Evolutionary conservation across 2,888 invertebrate species (phyloP).

Genomic region (Drosophila flavopinicola): DNA sequence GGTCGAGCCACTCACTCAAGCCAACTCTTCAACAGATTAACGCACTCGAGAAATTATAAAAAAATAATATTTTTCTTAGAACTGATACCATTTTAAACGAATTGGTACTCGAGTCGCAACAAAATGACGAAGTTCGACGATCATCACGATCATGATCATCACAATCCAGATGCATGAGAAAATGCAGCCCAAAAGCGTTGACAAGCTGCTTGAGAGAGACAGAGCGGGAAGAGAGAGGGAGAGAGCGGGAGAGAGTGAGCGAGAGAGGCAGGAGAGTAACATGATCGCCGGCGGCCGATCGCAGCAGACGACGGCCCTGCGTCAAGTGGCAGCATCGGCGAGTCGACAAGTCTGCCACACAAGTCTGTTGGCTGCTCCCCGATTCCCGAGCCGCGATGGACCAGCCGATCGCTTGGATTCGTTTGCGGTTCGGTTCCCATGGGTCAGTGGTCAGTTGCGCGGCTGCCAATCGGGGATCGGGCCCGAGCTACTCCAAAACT

Average conservation of each 20-base stretch:
- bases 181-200: constrained; percentile 43
- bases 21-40: constrained; percentile 78
- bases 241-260: constrained; percentile 4
- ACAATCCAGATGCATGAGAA: constrained; percentile 50
- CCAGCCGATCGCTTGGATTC: constrained; percentile 23
- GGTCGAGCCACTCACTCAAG: constrained; percentile 58
- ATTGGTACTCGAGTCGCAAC: constrained; percentile 79
- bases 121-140: constrained; percentile 68
- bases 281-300: constrained; percentile 44
- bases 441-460: constrained; percentile 37
- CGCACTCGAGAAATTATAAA: constrained; percentile 83
- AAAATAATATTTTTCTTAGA: constrained; percentile 83
- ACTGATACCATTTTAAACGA: constrained; percentile 84
- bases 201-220: constrained; percentile 27
- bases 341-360: constrained; percentile 73
- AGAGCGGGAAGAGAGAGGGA: constrained; percentile 1
- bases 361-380: constrained; percentile 52
- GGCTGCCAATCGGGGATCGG: constrained; percentile 67
- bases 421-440: constrained; percentile 49
- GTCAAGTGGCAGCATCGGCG: constrained; percentile 79
- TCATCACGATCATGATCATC: constrained; percentile 27
- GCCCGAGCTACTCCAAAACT: constrained; percentile 53
- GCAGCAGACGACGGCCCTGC: constrained; percentile 77
- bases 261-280: constrained; percentile 17
- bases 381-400: constrained; percentile 3